phyloP scores from a whole-genome alignment of 2,113 vertebrate species.

The Lanius collurio region DNA sequence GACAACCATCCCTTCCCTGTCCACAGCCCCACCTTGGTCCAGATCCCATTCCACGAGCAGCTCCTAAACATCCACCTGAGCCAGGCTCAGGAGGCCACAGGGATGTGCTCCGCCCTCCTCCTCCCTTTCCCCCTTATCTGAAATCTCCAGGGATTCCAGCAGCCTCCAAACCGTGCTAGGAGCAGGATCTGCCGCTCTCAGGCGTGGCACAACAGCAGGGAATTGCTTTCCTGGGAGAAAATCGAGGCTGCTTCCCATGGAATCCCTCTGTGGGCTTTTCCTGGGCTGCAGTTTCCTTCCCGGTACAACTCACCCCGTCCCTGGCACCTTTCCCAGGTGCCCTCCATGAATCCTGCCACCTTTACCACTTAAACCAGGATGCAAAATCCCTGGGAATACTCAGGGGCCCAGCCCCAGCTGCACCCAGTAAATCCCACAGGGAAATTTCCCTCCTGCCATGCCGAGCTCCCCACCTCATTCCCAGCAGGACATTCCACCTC shows the following conservation, averaged over 20 bases:
- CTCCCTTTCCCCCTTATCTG: neutral
- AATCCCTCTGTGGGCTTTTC: neutral
- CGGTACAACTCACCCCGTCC: too few relatives aligned
- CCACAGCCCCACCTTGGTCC: too few relatives aligned
- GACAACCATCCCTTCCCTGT: neutral
- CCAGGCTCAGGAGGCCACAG: neutral
- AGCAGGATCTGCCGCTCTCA: neutral
- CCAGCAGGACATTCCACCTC: fast-evolving
- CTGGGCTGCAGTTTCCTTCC: too few relatives aligned
- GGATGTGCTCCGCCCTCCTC: neutral
- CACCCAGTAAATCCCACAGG: neutral
- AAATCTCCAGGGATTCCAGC: neutral
- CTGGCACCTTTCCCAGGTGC: neutral
- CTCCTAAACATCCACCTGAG: too few relatives aligned
- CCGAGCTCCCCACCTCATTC: neutral
- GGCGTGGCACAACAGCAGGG: neutral
- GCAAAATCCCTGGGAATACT: neutral
- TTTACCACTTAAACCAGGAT: neutral
- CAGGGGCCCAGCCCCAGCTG: neutral
- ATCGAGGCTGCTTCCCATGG: too few relatives aligned
- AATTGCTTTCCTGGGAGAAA: neutral
- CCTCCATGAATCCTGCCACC: neutral
- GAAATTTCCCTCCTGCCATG: neutral
- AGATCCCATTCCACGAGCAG: neutral
- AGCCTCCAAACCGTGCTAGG: neutral